Evolutionary conservation across 2,888 invertebrate species (phyloP).

Genomic region (Calameuta filiformis): DNA sequence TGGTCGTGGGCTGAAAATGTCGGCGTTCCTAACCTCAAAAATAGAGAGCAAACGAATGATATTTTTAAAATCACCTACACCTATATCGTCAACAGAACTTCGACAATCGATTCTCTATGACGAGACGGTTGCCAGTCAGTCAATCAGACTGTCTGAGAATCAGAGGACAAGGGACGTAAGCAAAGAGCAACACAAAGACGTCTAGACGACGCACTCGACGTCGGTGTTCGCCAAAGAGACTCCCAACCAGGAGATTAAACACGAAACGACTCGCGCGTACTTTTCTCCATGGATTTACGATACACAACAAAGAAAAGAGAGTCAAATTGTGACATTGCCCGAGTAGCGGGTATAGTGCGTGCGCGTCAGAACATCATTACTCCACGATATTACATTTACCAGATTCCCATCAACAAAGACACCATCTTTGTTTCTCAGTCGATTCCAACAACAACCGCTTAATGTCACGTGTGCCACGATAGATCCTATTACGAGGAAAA

Average conservation of each 20-base stretch:
- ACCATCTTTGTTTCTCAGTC: neutral
- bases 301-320: neutral
- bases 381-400: neutral
- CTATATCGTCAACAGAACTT: neutral
- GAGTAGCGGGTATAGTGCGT: neutral
- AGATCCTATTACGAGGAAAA: neutral
- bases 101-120: neutral
- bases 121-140: neutral
- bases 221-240: neutral
- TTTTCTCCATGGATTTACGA: neutral
- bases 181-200: neutral
- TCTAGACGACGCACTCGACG: neutral
- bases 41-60: constrained; percentile 1
- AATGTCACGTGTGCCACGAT: neutral
- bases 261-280: neutral
- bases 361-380: neutral
- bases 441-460: neutral
- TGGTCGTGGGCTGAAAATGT: neutral
- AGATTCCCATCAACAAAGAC: neutral
- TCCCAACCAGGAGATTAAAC: neutral
- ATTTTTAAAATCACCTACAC: neutral
- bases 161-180: neutral
- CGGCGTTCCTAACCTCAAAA: neutral
- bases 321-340: neutral
- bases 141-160: neutral